phyloP scores from a whole-genome alignment of 1,140 invertebrate species.

The Caerostris extrusa region DNA sequence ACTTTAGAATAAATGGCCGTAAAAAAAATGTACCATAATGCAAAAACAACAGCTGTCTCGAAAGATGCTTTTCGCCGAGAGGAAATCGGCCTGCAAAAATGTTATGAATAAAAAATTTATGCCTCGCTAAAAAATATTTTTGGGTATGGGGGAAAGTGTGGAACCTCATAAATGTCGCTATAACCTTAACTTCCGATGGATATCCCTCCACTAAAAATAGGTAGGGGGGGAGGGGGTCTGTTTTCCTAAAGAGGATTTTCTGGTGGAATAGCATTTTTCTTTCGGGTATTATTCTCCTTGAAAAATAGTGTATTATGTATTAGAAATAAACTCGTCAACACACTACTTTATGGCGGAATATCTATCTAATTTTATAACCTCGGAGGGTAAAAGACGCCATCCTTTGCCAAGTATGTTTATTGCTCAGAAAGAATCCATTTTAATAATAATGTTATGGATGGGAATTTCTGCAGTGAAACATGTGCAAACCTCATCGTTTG shows the following conservation, averaged over 20 bases:
- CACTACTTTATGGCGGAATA: background rate
- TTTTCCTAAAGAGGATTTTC: slow-evolving; percentile 46
- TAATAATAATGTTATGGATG: background rate
- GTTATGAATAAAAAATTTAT: slow-evolving; percentile 57
- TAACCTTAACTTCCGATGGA: slow-evolving; percentile 41
- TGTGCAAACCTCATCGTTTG: background rate
- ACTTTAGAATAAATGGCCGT: background rate
- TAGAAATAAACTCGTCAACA: slow-evolving; percentile 56
- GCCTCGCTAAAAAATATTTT: slow-evolving; percentile 8
- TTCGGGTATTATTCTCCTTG: background rate
- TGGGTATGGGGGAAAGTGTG: background rate
- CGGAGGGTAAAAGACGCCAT: background rate
- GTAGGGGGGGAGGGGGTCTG: no score
- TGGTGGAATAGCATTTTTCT: background rate
- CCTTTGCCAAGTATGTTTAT: slow-evolving; percentile 20
- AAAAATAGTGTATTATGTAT: slow-evolving; percentile 27
- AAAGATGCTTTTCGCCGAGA: background rate
- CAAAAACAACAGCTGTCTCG: background rate
- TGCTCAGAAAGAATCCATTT: background rate
- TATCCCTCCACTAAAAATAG: background rate
- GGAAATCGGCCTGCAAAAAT: background rate
- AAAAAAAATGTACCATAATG: background rate
- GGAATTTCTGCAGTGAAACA: background rate
- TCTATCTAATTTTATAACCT: slow-evolving; percentile 49
- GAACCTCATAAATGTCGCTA: slow-evolving; percentile 55